Percentiles rank a stretch among this genome's conserved stretches.
Evolutionary conservation across 2,797 vertebrate species (phyloP).

Genomic region (Mionectes olivaceus): DNA sequence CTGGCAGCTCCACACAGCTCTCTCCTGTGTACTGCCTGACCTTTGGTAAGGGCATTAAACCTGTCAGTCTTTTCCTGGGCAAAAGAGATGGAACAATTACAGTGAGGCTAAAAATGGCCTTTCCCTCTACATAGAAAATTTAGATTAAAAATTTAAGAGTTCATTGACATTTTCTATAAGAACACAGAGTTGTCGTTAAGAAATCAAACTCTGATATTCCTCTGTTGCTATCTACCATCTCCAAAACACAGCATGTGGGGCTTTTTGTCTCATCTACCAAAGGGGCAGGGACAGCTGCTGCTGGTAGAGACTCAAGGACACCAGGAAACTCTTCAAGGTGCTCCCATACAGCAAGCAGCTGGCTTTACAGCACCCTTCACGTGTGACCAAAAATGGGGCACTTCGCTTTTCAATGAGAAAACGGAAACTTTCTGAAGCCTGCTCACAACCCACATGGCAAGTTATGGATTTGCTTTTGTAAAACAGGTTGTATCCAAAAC

Average conservation of each 20-base stretch:
- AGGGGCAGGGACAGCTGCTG: not conserved
- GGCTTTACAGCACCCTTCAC: not conserved
- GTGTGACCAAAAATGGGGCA: not conserved
- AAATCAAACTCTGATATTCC: slow-evolving; percentile 13
- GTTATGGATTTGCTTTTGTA: not conserved
- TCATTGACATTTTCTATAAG: slow-evolving; percentile 25
- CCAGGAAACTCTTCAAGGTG: not conserved
- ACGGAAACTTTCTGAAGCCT: not conserved
- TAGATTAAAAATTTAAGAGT: slow-evolving; percentile 32
- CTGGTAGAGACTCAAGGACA: not conserved
- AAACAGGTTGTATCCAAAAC: not conserved
- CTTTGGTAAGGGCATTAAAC: slow-evolving; percentile 18
- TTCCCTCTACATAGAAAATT: not conserved
- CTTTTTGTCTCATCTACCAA: not conserved
- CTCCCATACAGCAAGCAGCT: not conserved
- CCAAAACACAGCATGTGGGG: fast-evolving
- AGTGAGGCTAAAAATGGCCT: not conserved
- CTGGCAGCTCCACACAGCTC: not conserved
- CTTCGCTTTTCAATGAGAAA: not conserved
- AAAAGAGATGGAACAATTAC: not conserved
- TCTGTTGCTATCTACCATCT: not conserved
- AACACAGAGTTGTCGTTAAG: not conserved
- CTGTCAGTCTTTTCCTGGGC: slow-evolving; percentile 2
- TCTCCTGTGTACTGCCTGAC: not conserved
- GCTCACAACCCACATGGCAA: not conserved